Conservation (phyloP, 1,140 invertebrate genomes). For the Bombus vancouverensis region DNA sequence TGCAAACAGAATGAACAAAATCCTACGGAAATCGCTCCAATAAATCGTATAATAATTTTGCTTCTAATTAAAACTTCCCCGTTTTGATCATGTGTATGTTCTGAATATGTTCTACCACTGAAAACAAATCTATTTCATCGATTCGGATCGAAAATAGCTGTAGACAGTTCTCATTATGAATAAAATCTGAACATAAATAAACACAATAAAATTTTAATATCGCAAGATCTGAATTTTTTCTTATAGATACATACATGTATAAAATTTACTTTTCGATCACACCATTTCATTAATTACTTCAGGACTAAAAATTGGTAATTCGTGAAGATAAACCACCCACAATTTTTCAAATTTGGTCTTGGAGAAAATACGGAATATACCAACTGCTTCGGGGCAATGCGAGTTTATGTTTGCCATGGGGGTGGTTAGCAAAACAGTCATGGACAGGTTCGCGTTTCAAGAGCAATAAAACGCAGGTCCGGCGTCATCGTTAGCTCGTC, state of each 20-base stretch:
- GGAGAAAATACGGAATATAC: too few species aligned
- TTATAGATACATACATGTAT: too few species aligned
- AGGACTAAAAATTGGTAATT: too few species aligned
- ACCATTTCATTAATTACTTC: too few species aligned
- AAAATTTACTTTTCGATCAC: too few species aligned
- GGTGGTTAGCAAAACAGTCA: neutral
- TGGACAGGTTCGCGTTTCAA: neutral
- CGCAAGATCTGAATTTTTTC: too few species aligned
- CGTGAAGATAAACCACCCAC: too few species aligned
- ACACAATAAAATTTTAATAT: neutral
- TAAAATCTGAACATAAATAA: neutral
- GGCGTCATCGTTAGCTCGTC: constrained; percentile 23
- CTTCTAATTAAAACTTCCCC: constrained; percentile 3
- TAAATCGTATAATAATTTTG: constrained; percentile 3
- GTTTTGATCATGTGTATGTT: neutral
- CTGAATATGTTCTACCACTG: too few species aligned
- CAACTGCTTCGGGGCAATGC: too few species aligned
- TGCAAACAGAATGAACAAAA: neutral
- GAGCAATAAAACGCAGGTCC: constrained; percentile 27
- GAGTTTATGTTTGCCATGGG: neutral
- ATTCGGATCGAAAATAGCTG: neutral
- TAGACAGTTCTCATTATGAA: neutral
- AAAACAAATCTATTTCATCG: neutral
- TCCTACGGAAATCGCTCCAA: constrained; percentile 1
- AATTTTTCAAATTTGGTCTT: too few species aligned